phyloP scores from a whole-genome alignment of 2,113 vertebrate genomes.

The Brachyistius frenatus region DNA sequence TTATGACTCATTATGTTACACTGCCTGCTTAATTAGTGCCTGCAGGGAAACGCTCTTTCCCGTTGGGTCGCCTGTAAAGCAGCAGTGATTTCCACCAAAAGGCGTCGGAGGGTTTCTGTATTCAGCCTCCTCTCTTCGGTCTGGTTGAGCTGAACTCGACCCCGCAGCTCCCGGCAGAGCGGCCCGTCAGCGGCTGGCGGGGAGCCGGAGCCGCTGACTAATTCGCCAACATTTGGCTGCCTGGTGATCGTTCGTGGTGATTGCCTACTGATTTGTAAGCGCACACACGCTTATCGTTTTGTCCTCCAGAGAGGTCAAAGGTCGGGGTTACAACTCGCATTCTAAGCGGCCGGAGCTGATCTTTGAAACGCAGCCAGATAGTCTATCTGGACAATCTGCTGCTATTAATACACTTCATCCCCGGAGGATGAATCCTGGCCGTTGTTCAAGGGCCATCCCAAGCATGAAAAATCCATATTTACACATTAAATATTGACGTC shows the following conservation, averaged over 20 bases:
- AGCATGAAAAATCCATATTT: too few species aligned
- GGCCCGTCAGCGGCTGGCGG: background rate
- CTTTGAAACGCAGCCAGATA: background rate
- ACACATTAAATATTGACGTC: too few species aligned
- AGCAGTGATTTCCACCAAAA: conserved; percentile 22
- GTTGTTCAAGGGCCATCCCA: too few species aligned
- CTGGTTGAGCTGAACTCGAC: background rate
- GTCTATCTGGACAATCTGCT: background rate
- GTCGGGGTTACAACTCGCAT: background rate
- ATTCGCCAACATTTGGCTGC: background rate
- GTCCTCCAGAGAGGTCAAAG: background rate
- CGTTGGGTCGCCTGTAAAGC: conserved; percentile 6
- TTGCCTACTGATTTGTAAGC: too few species aligned
- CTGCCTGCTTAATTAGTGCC: conserved; percentile 33
- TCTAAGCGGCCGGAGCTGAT: background rate
- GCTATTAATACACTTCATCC: too few species aligned
- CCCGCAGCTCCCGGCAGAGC: background rate
- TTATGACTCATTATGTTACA: conserved; percentile 44
- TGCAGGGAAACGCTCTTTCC: conserved; percentile 10
- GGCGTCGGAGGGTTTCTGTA: background rate
- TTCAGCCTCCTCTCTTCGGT: background rate
- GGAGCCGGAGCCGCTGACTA: background rate
- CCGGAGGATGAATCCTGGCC: too few species aligned
- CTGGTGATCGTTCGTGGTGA: background rate
- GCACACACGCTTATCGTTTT: too few species aligned